Base-by-base conservation (phyloP, 2,113 vertebrate genomes). In the Amphilophus citrinellus region DNA sequence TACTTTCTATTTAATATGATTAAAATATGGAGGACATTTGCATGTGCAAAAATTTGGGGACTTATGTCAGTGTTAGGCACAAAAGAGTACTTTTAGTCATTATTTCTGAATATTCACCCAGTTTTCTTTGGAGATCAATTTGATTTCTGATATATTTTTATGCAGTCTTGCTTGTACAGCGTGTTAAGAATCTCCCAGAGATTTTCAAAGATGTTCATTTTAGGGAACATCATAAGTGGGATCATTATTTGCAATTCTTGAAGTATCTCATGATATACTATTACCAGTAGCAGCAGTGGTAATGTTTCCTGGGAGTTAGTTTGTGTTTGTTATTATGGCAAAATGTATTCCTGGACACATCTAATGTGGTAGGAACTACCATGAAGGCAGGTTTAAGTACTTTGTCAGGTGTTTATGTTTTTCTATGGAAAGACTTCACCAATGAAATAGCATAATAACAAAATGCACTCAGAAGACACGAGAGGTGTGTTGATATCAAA, bases 121-220 rank as follows among this genome's bases (percentile, higher is more conserved):
- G 14, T 27, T 2, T 0, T 30, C 44, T 71, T 71, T 71, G 66
- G 10, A 50, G 18, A 53, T 71, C 44, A 50, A 3, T 71, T 71
- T 71, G 1, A 71, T 71, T 53, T 53, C 44, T 71, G 17, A 53
- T 53, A 32, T 20, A 30, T 13, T 3, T 71, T 30, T 2, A 24
- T 50, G 24, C 66, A 47, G 22, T 68, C 22, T 68, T 68, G 14
- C 22, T 18, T 50, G 9, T 27, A 68, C 22, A 68, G 24, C 65
- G 27, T 0, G 0, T 68, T 71, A 50, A 0, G 2, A 1, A 50
- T 50, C 24, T 4, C 44, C 15, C 0, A 0, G 3, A 68, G 66
- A 71, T 71, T 53, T 71, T 71, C 47, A 53, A 30, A 50, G 44
- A 24, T 53, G 44, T 53, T 71, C 44, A 1, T 7, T 30, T 20